Evolutionary conservation across 2,888 invertebrate genomes (phyloP), one percentile per base, ranked within the genome.

Genomic region (Lochmaea capreae): DNA sequence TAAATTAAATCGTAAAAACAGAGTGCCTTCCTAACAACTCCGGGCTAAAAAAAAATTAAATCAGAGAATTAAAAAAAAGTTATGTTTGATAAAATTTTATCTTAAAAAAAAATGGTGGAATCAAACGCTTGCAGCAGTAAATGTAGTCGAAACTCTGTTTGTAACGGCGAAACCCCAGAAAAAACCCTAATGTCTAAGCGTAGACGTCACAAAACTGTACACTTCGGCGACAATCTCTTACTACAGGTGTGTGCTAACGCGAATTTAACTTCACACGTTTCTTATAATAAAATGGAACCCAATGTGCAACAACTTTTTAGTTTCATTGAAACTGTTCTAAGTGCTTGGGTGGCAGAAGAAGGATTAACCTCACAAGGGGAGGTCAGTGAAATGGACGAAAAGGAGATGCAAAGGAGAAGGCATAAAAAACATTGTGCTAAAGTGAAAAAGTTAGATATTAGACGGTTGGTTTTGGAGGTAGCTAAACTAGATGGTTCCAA

Each of bases 251-350:
- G 92, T 86, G 92, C 93, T 16, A 93, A 93, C 86, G 90, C 93
- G 72, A 92, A 89, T 81, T 85, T 90, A 68, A 88, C 88, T 75
- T 88, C 89, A 78, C 84, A 86, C 77, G 82, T 83, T 54, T 88
- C 89, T 59, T 90, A 89, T 81, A 89, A 86, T 87, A 90, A 87
- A 86, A 88, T 93, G 89, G 92, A 93, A 86, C 92, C 93, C 68
- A 93, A 94, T 86, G 94, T 94, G 65, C 94, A 94, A 87, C 93
- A 94, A 87, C 88, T 94, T 82, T 94, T 94, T 87, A 93, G 93
- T 87, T 94, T 94, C 84, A 94, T 94, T 80, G 94, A 94, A 86
- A 92, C 92, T 79, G 94, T 94, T 69, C 87, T 94, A 77, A 94
- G 94, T 85, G 93, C 94, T 65, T 94, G 94, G 94, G 94, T 93